Base-by-base conservation (phyloP, 2,888 invertebrate species). In the Apeira syringaria region DNA sequence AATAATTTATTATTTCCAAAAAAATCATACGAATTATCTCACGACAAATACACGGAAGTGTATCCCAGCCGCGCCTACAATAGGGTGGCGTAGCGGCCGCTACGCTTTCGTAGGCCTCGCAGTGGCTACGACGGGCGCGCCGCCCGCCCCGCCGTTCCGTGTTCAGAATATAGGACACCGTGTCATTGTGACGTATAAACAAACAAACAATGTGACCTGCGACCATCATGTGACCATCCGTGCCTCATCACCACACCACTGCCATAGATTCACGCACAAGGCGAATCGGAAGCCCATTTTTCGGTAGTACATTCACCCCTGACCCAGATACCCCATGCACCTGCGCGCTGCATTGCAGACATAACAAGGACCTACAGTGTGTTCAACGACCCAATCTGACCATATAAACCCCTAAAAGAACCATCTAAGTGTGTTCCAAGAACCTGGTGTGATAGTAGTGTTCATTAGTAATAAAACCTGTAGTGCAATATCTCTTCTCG, bases 91-190 rank as follows among this genome's bases (percentile, higher is more conserved):
- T 82, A 82, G 80, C 77, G 70, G 78, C 76, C 76, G 74, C 80
- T 81, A 79, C 79, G 80, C 60, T 61, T 63, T 72, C 82, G 85
- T 87, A 87, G 86, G 84, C 85, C 81, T 75, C 68, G 70, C 82
- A 85, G 82, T 81, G 80, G 77, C 81, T 80, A 80, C 83, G 77
- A 62, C 66, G 68, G 60, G 68, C 66, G 60, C 58, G 50, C 73
- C 68, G 68, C 80, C 43, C 78, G 73, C 74, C 73, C 64, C 68
- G 64, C 72, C 72, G 63, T 56, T 62, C 64, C 64, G 71, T 68
- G 68, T 64, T 53, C 50, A 49, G 59, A 61, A 80, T 67, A 65
- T 79, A 81, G 78, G 78, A 78, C 80, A 83, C 67, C 64, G 75
- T 82, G 81, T 76, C 80, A 84, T 51, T 72, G 70, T 70, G 79